These are phyloP conservation scores for Lemur catta DNA, from an alignment of 2,797 vertebrate genomes.

Conservation along the genomic window DNA sequence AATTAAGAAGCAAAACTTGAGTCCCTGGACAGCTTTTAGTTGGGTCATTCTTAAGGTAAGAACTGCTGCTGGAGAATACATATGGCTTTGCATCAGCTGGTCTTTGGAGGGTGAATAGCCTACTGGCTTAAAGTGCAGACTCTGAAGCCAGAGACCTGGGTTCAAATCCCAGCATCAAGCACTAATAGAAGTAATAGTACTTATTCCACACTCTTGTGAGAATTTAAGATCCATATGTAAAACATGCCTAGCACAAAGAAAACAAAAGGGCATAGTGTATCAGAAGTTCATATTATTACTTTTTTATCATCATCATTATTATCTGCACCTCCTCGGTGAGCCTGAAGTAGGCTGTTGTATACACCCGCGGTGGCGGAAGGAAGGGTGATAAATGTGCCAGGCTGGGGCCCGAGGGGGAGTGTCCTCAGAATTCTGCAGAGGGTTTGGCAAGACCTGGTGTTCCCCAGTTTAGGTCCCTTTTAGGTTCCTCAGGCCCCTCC, in stretches of 20 bases:
- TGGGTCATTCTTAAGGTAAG: neutral
- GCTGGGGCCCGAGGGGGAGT: neutral
- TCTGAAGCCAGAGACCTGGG: neutral
- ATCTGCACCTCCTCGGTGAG: neutral
- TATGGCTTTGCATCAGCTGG: neutral
- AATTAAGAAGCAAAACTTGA: neutral
- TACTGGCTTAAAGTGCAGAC: neutral
- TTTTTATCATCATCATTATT: accelerated
- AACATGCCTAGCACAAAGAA: neutral
- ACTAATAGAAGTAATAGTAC: neutral
- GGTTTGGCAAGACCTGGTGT: neutral
- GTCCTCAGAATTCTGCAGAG: neutral
- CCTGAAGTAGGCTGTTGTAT: neutral
- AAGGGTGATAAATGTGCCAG: neutral
- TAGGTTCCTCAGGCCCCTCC: neutral
- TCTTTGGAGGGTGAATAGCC: too few species aligned
- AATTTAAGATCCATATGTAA: too few species aligned
- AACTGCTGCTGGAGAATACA: neutral
- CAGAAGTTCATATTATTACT: neutral
- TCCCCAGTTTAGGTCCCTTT: neutral
- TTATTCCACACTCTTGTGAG: neutral
- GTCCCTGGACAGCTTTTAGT: neutral
- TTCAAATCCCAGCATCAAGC: neutral
- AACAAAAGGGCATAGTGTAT: neutral
- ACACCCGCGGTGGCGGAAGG: accelerated